phyloP scores from a whole-genome alignment of 2,113 vertebrate genomes.

The Sclerurus mexicanus region DNA sequence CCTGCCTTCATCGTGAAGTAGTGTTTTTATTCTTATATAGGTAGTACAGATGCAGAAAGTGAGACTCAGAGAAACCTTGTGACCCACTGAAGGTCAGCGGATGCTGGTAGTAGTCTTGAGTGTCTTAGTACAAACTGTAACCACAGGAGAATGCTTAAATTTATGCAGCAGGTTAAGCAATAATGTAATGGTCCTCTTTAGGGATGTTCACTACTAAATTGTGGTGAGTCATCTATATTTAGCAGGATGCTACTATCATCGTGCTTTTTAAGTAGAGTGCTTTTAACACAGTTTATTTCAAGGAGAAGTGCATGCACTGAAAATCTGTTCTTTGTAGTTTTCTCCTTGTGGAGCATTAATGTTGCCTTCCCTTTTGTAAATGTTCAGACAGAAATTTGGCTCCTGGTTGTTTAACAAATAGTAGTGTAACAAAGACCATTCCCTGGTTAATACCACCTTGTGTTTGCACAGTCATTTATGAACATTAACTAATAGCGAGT shows the following conservation, averaged over 20 bases:
- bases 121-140: neutral
- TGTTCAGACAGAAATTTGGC: slow-evolving; percentile 47
- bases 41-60: neutral
- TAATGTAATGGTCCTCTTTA: slow-evolving; percentile 45
- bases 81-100: neutral
- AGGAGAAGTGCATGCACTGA: slow-evolving; percentile 57
- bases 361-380: slow-evolving; percentile 50
- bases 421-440: neutral
- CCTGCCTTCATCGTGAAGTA: neutral
- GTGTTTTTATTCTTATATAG: neutral
- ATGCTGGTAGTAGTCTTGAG: neutral
- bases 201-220: slow-evolving; percentile 59
- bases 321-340: slow-evolving; percentile 53
- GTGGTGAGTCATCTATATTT: slow-evolving; percentile 69
- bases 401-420: slow-evolving; percentile 48
- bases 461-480: slow-evolving; percentile 20
- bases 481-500: neutral
- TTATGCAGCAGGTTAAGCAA: slow-evolving; percentile 59
- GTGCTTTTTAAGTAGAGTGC: slow-evolving; percentile 67
- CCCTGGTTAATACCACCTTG: neutral
- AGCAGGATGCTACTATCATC: slow-evolving; percentile 62
- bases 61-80: neutral
- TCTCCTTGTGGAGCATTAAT: slow-evolving; percentile 40
- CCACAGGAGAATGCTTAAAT: slow-evolving; percentile 43
- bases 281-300: slow-evolving; percentile 66